Base-by-base conservation (phyloP, 2,888 invertebrate species). In the Synergus gifuensis region DNA sequence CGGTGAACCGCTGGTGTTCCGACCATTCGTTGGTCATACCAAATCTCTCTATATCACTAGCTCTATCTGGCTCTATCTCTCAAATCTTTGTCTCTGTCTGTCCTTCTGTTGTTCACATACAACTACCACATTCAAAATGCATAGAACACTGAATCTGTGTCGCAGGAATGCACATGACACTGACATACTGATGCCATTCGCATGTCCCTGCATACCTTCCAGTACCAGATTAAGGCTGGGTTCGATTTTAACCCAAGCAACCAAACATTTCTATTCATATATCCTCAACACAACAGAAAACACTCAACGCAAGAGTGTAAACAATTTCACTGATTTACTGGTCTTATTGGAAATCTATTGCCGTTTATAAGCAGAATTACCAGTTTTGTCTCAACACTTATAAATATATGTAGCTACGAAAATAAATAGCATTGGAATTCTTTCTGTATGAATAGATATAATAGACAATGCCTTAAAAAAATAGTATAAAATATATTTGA, bases 141-240 rank as follows among this genome's bases (percentile, higher is more conserved):
- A 42, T 40, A 42, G 66, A 42, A 11, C n/a, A 42, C 40, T 66
- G 66, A 66, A 42, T 66, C 42, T 66, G 42, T 66, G 42, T 11
- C 66, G n/a, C n/a, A 66, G 66, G n/a, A 66, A 66, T 66, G 40
- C 66, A 66, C 66, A 66, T 66, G 42, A 18, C 66, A 66, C 66
- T 66, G 66, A 42, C 66, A 66, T 66, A 66, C 66, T 66, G 42
- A 66, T 66, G 66, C 40, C 40, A 42, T 66, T 42, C 36, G 40
- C 66, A 66, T 66, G 66, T 66, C 40, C 66, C 40, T n/a, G 40
- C 42, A 66, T 66, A 66, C 66, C 40, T 40, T 40, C n/a, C 40
- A 42, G n/a, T 40, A 18, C 66, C 16, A 42, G 66, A n/a, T 40
- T 66, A 66, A 42, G 28, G 62, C 22, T 62, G 14, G 3, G 9